Conservation (phyloP, 2,113 vertebrate genomes). For the Aptenodytes patagonicus region DNA sequence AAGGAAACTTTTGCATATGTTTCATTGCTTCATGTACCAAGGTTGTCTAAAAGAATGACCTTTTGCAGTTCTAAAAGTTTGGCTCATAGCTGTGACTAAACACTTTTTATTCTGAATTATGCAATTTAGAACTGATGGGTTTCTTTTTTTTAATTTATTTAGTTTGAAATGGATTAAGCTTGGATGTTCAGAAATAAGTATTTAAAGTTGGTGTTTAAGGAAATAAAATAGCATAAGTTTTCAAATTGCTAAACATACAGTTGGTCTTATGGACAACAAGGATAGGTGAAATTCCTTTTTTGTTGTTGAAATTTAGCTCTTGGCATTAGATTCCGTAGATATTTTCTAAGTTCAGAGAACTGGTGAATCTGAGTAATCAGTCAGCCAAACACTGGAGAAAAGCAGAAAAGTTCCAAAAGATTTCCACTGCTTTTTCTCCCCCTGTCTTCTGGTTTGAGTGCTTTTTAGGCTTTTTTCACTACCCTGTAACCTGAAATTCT, state of each 20-base stretch:
- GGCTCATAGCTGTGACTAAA: background rate
- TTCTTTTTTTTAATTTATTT: background rate
- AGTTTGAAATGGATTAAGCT: background rate
- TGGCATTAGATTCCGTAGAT: background rate
- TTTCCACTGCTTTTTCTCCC: background rate
- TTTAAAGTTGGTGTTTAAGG: background rate
- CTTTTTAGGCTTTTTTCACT: background rate
- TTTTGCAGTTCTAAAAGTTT: background rate
- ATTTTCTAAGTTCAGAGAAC: rapidly evolving
- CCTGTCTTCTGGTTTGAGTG: background rate
- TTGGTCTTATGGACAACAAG: background rate
- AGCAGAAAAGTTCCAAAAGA: background rate
- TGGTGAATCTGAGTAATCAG: background rate
- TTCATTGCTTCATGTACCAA: background rate
- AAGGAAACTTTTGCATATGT: background rate
- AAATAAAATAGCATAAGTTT: background rate
- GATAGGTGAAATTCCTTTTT: background rate
- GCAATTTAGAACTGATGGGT: background rate
- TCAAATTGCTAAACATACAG: background rate
- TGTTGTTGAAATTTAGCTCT: background rate
- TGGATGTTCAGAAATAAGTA: background rate
- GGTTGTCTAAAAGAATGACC: background rate
- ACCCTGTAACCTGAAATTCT: background rate
- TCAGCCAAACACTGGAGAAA: background rate
- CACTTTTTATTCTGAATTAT: background rate